A percentile compares a stretch with the other conserved stretches of the same genome.
These are phyloP conservation scores for Sinella curviseta DNA, from an alignment of 1,140 invertebrate species.

Conservation along the genomic window DNA sequence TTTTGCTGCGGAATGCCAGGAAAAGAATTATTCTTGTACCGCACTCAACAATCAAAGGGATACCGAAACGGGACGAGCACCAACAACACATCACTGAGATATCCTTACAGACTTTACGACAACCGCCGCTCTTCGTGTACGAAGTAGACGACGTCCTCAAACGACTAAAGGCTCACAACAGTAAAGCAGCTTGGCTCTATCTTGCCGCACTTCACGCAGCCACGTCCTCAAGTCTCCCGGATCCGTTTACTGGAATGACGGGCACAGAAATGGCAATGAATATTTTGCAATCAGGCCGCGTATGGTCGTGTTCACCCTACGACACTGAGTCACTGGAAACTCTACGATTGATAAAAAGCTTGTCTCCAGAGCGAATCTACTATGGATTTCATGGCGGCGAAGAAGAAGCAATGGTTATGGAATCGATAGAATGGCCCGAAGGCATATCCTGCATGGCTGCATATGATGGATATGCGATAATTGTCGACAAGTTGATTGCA, in stretches of 20 bases:
- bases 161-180: conserved; percentile 7
- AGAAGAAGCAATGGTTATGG: too few species aligned
- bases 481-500: conserved; percentile 32
- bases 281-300: conserved; percentile 22
- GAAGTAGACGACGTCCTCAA: background rate
- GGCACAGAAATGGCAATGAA: conserved; percentile 32
- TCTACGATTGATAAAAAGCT: background rate
- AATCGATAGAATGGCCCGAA: conserved; percentile 20
- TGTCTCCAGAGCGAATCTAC: conserved; percentile 10
- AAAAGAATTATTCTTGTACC: background rate
- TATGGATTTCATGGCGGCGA: background rate
- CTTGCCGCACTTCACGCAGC: conserved; percentile 30
- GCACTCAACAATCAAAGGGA: background rate
- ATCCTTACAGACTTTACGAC: background rate
- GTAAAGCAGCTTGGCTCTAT: conserved; percentile 20
- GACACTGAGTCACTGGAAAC: background rate
- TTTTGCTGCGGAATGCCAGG: background rate
- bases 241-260: conserved; percentile 31
- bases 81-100: background rate
- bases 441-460: background rate
- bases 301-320: conserved; percentile 29
- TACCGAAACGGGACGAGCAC: background rate
- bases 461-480: conserved; percentile 23
- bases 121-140: conserved; percentile 9
- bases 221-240: conserved; percentile 21